Evolutionary conservation across 2,113 vertebrate genomes (phyloP).

Genomic region (Rousettus leschenaultii): DNA sequence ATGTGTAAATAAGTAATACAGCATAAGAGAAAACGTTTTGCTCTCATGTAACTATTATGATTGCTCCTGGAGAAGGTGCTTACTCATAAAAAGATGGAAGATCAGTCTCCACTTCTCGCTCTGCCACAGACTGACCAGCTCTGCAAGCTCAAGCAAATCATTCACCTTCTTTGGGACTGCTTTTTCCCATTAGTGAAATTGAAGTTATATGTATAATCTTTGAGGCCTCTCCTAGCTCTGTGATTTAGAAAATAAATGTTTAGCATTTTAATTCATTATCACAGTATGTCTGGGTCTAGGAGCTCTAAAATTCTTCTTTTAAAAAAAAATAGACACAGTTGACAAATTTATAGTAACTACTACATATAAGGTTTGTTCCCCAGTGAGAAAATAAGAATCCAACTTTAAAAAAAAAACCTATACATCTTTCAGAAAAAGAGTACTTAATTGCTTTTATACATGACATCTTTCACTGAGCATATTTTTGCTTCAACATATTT

Average conservation of each 20-base stretch:
- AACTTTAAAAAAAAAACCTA: background rate
- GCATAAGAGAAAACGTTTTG: background rate
- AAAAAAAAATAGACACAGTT: background rate
- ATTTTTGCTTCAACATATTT: slow-evolving; percentile 28
- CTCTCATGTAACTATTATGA: background rate
- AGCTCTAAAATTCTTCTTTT: background rate
- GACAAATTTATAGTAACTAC: background rate
- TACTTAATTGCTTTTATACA: slow-evolving; percentile 12
- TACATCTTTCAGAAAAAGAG: background rate
- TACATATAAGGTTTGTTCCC: background rate
- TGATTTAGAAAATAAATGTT: slow-evolving; percentile 28
- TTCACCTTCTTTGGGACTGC: background rate
- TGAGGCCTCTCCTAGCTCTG: background rate
- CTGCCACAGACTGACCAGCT: background rate
- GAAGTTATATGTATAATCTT: background rate
- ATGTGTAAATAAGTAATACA: background rate
- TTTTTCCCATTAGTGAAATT: background rate
- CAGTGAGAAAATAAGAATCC: background rate
- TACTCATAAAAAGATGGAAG: background rate
- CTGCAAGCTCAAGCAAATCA: background rate
- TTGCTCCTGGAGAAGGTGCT: background rate
- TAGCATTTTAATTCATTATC: background rate
- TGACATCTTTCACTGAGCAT: background rate
- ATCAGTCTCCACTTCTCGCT: background rate
- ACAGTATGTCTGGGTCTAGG: background rate